Evolutionary conservation across 2,888 invertebrate genomes (phyloP), one percentile per base, ranked within the genome.

Genomic region (Mycalesis mineus): DNA sequence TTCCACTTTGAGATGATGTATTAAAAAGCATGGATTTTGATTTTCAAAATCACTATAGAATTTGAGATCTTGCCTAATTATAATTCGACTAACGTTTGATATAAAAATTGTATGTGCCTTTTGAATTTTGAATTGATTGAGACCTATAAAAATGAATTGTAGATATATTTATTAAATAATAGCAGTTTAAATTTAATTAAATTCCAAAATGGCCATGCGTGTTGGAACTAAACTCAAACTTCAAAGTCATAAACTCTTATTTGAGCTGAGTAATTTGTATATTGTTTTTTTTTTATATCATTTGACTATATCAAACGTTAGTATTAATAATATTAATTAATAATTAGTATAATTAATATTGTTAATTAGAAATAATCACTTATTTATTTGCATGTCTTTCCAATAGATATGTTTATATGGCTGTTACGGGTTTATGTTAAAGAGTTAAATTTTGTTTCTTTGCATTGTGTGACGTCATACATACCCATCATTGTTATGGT

Each of bases 401-500:
- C 41, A 33, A 29, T 60, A 28, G 37, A 28, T 37, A 33, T 29
- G 22, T 15, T 44, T 9, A 17, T 51, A 37, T 33, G 51, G 33
- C 14, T 56, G 36, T 44, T 44, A 31, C n/a, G 39, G 29, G 48
- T 56, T 42, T 36, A 47, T 57, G 50, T 51, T 58, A 7, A 14
- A 33, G 47, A 42, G 29, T 56, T 49, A n/a, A 15, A 40, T 11
- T 42, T 17, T 36, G 17, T 33, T 22, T 7, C 31, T 42, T 15
- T 17, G 52, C 42, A 52, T 52, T 33, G 52, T 52, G 52, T 52
- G 41, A 75, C 70, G 72, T 78, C 62, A 63, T 58, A 66, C 73
- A 75, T 75, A 69, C 69, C 71, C 75, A 77, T 13, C 37, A 40
- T 59, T 63, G 69, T 70, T 73, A 72, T 73, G 81, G 84, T 81